These are phyloP conservation scores for Lithobates pipiens DNA, from an alignment of 2,797 vertebrate species.

Conservation along the genomic window DNA sequence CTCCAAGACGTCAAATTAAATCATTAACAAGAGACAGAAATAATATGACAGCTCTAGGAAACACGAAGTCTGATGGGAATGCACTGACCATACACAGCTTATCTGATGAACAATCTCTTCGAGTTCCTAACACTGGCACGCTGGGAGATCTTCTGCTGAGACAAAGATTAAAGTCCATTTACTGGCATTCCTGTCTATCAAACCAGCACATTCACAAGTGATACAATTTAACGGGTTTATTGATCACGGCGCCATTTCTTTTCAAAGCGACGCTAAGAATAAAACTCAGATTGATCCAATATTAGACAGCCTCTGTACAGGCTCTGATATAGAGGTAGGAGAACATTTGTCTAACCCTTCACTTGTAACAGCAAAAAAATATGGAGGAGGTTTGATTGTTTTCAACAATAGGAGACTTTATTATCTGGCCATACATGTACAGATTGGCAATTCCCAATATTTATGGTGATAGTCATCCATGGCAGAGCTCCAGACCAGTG, in stretches of 20 bases:
- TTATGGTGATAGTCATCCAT: not conserved
- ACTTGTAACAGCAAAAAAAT: not conserved
- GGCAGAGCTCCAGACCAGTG: not conserved
- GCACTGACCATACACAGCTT: not conserved
- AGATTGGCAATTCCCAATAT: not conserved
- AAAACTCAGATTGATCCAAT: not conserved
- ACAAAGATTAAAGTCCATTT: slow-evolving; percentile 37
- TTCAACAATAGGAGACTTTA: no score
- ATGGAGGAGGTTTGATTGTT: not conserved
- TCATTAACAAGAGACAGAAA: slow-evolving; percentile 34
- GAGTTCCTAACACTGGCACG: not conserved
- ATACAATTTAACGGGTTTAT: slow-evolving; percentile 32
- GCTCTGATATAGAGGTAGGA: not conserved
- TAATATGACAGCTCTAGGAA: slow-evolving; percentile 14
- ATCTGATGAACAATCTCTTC: slow-evolving; percentile 3
- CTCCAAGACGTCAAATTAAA: slow-evolving; percentile 22
- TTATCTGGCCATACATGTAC: no score
- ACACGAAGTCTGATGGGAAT: not conserved
- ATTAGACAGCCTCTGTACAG: not conserved
- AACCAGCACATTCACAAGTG: slow-evolving; percentile 26
- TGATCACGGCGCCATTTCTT: slow-evolving; percentile 15
- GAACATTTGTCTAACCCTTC: not conserved
- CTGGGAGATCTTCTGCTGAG: slow-evolving; percentile 15
- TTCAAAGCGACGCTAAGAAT: not conserved
- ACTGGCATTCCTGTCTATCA: slow-evolving; percentile 12